phyloP scores from a whole-genome alignment of 2,113 vertebrate species.

The Arvicanthis niloticus region DNA sequence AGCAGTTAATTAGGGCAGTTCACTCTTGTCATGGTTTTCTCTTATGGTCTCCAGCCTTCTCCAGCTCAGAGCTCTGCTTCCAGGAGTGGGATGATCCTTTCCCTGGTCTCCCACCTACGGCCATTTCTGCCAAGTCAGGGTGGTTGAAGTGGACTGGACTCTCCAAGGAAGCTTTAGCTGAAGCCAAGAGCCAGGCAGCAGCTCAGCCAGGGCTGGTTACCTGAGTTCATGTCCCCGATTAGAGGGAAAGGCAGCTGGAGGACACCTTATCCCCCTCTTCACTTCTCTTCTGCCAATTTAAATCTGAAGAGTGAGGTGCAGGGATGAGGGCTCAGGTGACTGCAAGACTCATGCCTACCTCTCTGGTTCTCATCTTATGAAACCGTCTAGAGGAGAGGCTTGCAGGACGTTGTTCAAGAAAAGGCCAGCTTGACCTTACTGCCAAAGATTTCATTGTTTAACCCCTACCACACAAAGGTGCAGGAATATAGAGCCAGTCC shows the following conservation, averaged over 20 bases:
- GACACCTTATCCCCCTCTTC: background rate
- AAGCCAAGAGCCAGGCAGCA: background rate
- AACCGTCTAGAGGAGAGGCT: background rate
- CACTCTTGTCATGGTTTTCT: background rate
- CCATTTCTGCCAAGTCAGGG: background rate
- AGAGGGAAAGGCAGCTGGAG: background rate
- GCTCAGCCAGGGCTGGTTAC: background rate
- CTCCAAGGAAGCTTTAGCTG: background rate
- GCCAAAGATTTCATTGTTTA: background rate
- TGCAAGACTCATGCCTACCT: background rate
- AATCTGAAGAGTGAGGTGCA: background rate
- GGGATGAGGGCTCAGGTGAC: background rate
- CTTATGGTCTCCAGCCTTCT: fast-evolving
- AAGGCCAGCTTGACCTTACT: background rate
- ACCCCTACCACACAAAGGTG: background rate
- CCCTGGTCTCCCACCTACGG: background rate
- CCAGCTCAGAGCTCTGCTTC: background rate
- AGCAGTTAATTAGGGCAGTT: background rate
- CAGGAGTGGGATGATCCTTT: background rate
- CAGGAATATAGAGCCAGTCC: background rate
- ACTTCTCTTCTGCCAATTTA: background rate
- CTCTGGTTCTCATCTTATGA: background rate
- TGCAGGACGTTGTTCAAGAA: background rate
- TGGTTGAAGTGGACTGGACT: background rate
- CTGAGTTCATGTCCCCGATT: no score